These are phyloP conservation scores for Cervus canadensis DNA, from an alignment of 2,113 vertebrate species.

Conservation along the genomic window DNA sequence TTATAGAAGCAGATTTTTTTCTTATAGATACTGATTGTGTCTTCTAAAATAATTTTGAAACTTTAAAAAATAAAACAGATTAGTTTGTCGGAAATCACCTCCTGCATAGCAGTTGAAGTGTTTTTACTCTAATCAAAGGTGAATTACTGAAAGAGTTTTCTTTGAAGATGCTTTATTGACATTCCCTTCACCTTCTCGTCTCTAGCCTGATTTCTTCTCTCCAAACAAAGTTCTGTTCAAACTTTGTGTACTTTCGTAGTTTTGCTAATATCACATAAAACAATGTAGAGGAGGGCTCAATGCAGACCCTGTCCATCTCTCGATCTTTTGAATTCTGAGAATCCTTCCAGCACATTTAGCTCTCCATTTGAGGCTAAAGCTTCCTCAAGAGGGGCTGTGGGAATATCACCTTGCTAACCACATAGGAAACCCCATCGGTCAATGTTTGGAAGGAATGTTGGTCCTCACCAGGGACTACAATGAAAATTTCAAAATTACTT, in stretches of 20 bases:
- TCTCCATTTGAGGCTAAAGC: not conserved
- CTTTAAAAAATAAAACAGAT: conserved; percentile 10
- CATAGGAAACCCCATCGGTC: not conserved
- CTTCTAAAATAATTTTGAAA: not conserved
- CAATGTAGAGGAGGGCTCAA: not conserved
- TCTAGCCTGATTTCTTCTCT: not conserved
- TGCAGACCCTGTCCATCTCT: not conserved
- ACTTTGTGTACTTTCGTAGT: not conserved
- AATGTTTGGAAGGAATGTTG: not conserved
- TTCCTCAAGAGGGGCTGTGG: not conserved
- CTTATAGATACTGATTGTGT: not conserved
- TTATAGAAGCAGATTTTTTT: not conserved
- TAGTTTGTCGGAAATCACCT: not conserved
- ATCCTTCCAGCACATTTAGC: not conserved
- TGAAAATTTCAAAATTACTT: conserved; percentile 57
- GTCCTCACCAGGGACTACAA: not conserved
- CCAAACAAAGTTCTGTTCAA: not conserved
- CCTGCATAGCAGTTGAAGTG: not conserved
- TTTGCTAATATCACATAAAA: not conserved
- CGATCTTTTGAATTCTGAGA: not conserved
- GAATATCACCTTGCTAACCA: not conserved
- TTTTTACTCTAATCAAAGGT: conserved; percentile 21
- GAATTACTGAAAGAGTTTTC: not conserved
- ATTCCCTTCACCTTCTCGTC: not conserved
- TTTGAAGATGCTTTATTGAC: not conserved